Conservation (phyloP, 2,797 vertebrate genomes). For the Melanotaenia nigrans region DNA sequence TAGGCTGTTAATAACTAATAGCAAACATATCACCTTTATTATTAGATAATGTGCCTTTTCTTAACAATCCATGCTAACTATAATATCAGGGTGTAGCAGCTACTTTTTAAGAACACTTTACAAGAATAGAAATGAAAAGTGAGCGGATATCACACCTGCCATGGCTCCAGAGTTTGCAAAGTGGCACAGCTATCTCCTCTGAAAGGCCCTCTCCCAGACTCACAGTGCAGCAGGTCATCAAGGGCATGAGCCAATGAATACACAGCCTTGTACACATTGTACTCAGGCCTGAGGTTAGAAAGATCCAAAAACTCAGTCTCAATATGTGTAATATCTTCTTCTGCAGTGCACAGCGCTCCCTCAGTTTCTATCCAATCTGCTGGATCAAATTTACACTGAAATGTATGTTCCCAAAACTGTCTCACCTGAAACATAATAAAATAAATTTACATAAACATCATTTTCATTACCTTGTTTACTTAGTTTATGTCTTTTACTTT, state of each 20-base stretch:
- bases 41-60: neutral
- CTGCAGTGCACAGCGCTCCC: conserved; percentile 59
- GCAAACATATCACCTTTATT: neutral
- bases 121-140: neutral
- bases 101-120: neutral
- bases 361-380: conserved; percentile 32
- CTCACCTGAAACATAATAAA: conserved; percentile 36
- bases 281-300: conserved; percentile 62
- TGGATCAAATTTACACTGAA: conserved; percentile 61
- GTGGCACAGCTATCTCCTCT: conserved; percentile 64
- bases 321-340: conserved; percentile 48
- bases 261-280: conserved; percentile 77
- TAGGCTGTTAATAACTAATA: neutral
- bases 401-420: conserved; percentile 70
- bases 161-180: conserved; percentile 66
- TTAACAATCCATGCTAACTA: neutral
- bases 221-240: conserved; percentile 67
- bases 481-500: neutral
- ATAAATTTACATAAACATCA: neutral
- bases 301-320: conserved; percentile 65
- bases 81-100: neutral
- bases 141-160: conserved; percentile 71
- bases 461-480: neutral
- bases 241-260: conserved; percentile 78
- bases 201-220: conserved; percentile 70